Evolutionary conservation across 2,797 vertebrate genomes (phyloP), one percentile per base, ranked within the genome.

Genomic region (Echiichthys vipera): DNA sequence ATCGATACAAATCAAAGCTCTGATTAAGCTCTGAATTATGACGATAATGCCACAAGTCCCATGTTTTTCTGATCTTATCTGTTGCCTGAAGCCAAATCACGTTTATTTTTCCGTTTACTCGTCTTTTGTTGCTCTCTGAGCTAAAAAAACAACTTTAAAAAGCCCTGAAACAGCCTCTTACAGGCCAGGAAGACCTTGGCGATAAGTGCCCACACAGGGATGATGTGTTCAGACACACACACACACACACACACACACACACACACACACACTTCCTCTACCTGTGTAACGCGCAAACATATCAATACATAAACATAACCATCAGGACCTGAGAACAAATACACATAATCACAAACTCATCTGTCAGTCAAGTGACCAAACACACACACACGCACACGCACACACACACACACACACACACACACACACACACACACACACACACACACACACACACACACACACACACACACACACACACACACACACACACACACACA

Each of bases 191-290:
- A 67, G 46, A 78, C 66, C 66, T 71, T 49, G 66, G 22, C 50
- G 71, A 45, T n/a, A 64, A 58, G 51, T 22, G 24, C 75, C 75
- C 75, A 71, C 71, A 75, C 51, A 39, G 56, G 46, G 56, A 74
- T 25, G 45, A 40, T 46, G 5, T 51, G 54, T 62, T 42, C 47
- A 37, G 17, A 43, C 29, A 25, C 40, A 42, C 7, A 49, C 10
- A 20, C 40, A 29, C n/a, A 49, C 40, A 32, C 34, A 39, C 58
- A 27, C 47, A 22, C 53, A 37, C 25, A 32, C 39, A 46, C 34
- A 22, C 34, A 25, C 39, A 47, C 54, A 53, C 11, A 45, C 14
- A 18, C 29, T n/a, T n/a, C n/a, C n/a, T n/a, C n/a, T n/a, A n/a
- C n/a, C n/a, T n/a, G n/a, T n/a, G n/a, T n/a, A n/a, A n/a, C n/a